A percentile compares a stretch with the other conserved stretches of the same genome.
phyloP scores from a whole-genome alignment of 2,888 invertebrate species.

The Sialis fuliginosa region DNA sequence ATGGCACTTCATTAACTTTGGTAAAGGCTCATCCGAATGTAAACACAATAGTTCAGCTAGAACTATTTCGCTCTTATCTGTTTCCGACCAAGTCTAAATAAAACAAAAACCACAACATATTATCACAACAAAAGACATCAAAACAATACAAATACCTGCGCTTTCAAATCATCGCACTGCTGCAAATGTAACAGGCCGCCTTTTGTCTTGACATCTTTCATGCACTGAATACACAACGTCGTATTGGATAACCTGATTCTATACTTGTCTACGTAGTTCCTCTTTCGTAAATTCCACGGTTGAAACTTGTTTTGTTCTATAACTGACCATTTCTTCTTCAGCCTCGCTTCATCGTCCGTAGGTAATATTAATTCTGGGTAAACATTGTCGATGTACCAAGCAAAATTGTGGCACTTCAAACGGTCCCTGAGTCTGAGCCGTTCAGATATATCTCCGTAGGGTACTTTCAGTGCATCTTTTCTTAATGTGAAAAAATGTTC shows the following conservation, averaged over 20 bases:
- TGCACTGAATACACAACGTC: conserved; percentile 61
- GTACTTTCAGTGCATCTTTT: conserved; percentile 37
- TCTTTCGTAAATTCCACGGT: conserved; percentile 68
- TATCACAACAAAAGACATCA: not conserved
- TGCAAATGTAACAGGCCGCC: conserved; percentile 54
- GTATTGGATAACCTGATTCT: conserved; percentile 57
- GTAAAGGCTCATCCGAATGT: conserved; percentile 47
- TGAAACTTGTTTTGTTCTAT: conserved; percentile 48
- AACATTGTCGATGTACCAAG: conserved; percentile 73
- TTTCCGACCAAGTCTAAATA: conserved; percentile 65
- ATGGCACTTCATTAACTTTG: conserved; percentile 78
- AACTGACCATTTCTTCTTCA: conserved; percentile 39
- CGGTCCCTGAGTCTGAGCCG: conserved; percentile 49
- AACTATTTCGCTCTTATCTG: conserved; percentile 64
- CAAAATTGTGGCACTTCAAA: conserved; percentile 65
- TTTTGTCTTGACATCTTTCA: conserved; percentile 58
- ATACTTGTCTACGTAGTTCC: conserved; percentile 54
- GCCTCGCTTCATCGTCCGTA: conserved; percentile 32
- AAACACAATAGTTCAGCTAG: conserved; percentile 71
- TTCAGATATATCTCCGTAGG: conserved; percentile 66
- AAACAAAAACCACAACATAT: conserved; percentile 10
- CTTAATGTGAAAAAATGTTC: conserved; percentile 55
- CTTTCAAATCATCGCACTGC: conserved; percentile 48
- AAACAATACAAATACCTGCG: conserved; percentile 29
- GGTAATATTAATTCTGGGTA: conserved; percentile 65